A percentile compares a stretch with the other conserved stretches of the same genome.
phyloP scores from a whole-genome alignment of 2,113 vertebrate genomes.

The Dryoscopus gambensis region DNA sequence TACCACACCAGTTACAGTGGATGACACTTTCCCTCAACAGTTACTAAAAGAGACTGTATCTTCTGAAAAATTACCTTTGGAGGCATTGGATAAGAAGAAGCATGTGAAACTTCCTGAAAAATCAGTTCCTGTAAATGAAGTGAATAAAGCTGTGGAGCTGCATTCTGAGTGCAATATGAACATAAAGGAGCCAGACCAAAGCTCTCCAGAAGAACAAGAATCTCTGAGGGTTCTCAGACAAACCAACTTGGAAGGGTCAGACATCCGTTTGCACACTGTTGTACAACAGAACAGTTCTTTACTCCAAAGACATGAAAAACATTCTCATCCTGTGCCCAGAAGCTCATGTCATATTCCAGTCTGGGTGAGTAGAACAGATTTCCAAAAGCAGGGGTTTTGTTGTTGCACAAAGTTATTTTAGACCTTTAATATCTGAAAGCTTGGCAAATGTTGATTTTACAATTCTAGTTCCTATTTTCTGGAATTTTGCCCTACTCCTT shows the following conservation, averaged over 20 bases:
- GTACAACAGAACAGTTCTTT: not conserved
- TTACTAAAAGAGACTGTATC: not conserved
- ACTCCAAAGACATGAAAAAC: not conserved
- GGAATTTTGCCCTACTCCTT: not conserved
- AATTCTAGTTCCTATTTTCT: not conserved
- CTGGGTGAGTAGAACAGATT: constrained; percentile 65
- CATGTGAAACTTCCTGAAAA: not conserved
- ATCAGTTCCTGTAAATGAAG: not conserved
- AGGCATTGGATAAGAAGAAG: not conserved
- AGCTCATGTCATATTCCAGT: constrained; percentile 39
- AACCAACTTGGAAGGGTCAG: not conserved
- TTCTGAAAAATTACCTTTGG: not conserved
- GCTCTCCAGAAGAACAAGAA: not conserved
- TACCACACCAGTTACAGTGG: constrained; percentile 3
- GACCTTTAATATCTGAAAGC: not conserved
- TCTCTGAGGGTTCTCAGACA: not conserved
- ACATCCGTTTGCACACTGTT: not conserved
- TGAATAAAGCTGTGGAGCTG: not conserved
- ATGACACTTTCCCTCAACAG: not conserved
- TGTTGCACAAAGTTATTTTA: not conserved
- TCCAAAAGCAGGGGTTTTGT: not conserved
- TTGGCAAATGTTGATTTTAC: not conserved
- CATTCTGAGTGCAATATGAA: not conserved
- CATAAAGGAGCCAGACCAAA: not conserved
- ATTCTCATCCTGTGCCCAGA: not conserved